Conservation (phyloP, 2,888 invertebrate species). For the Aphidoletes aphidimyza region DNA sequence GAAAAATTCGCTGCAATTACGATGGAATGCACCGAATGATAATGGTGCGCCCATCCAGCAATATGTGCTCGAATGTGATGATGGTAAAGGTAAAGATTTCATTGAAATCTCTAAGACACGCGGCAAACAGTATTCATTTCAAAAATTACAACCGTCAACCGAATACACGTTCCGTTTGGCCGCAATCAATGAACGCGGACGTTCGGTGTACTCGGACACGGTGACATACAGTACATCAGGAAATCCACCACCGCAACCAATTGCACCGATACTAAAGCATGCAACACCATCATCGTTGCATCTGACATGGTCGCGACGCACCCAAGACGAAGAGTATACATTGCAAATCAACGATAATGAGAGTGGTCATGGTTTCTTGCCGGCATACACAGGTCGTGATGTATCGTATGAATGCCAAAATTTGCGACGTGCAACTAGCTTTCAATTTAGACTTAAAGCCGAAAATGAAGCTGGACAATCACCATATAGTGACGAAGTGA, state of each 20-base stretch:
- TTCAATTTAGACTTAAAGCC: conserved; percentile 83
- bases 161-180: conserved; percentile 84
- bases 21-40: conserved; percentile 79
- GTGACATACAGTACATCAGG: conserved; percentile 79
- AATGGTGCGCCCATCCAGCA: conserved; percentile 83
- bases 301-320: conserved; percentile 79
- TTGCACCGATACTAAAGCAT: conserved; percentile 77
- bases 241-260: conserved; percentile 81
- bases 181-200: conserved; percentile 84
- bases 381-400: conserved; percentile 83
- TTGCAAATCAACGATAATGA: conserved; percentile 81
- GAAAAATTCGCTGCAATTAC: conserved; percentile 76
- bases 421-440: conserved; percentile 80
- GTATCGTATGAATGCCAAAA: conserved; percentile 74
- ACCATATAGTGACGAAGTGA: conserved; percentile 83
- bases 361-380: conserved; percentile 80
- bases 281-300: conserved; percentile 74
- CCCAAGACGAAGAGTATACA: conserved; percentile 82
- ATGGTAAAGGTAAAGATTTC: conserved; percentile 76
- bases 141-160: conserved; percentile 81
- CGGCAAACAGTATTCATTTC: conserved; percentile 79
- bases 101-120: conserved; percentile 78
- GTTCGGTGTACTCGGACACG: conserved; percentile 77
- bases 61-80: conserved; percentile 83
- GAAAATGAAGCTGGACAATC: conserved; percentile 87